Evolutionary conservation across 2,797 vertebrate species (phyloP), one percentile per base, ranked within the genome.

Genomic region (Miichthys miiuy): DNA sequence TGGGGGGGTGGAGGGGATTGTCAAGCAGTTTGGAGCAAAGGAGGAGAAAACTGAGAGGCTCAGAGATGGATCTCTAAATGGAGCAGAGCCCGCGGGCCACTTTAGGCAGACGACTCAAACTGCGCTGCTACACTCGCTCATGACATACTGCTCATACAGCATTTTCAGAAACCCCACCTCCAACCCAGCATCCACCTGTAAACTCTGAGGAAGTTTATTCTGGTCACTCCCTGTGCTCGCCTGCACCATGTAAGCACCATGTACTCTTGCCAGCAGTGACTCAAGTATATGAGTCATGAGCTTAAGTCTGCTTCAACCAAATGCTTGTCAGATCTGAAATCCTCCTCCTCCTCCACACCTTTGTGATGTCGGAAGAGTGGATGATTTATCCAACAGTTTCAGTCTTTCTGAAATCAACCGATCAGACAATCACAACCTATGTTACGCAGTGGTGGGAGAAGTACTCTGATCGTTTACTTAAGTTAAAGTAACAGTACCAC

Each of bases 51-150:
- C 21, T 52, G 51, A 74, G 55, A 68, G 38, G 38, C 56, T 16
- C 54, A 10, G 46, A 77, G 67, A 80, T 68, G 70, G 72, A 88
- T 77, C 38, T 41, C 55, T 77, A 61, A 86, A 58, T 71, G 58
- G 61, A 82, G 64, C 11, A 5, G 61, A 77, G 50, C 47, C 42
- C 6, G 13, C 1, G 0, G 72, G 47, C 61, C 42, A 73, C 63
- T 75, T 75, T n/a, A 67, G 57, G 44, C 74, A 58, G 72, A 76
- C 63, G 54, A 30, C 68, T 62, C 72, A 68, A 84, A 65, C 66
- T 60, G 76, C 8, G 44, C 70, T 21, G 64, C 54, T 41, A 13
- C 27, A 9, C 30, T 77, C 10, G 3, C 46, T 72, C 30, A 30
- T 20, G 50, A 62, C 42, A 42, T 3, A 27, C 54, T 50, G 25